These are phyloP conservation scores for Melozone crissalis DNA, from an alignment of 2,113 vertebrate species.

Conservation along the genomic window DNA sequence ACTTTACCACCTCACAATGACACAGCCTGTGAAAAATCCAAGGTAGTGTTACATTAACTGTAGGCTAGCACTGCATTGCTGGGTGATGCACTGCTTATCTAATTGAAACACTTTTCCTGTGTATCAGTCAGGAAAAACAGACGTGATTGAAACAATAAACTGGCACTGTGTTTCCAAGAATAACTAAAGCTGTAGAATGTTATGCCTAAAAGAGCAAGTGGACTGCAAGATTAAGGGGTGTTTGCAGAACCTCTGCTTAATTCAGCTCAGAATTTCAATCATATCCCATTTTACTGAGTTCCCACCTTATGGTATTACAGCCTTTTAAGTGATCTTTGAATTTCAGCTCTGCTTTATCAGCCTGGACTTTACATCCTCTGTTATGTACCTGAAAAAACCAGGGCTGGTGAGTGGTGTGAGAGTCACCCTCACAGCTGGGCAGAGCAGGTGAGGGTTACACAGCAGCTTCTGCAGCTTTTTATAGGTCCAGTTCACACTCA, in stretches of 20 bases:
- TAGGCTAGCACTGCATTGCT: background rate
- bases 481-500: background rate
- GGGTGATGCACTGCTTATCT: conserved; percentile 70
- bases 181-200: conserved; percentile 42
- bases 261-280: conserved; percentile 3
- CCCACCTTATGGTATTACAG: background rate
- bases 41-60: background rate
- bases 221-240: conserved; percentile 38
- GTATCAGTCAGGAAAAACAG: conserved; percentile 67
- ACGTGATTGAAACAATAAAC: conserved; percentile 68
- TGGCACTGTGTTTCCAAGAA: conserved; percentile 57
- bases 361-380: background rate
- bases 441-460: background rate
- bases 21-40: background rate
- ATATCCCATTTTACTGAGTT: background rate
- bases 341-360: background rate
- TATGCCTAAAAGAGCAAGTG: conserved; percentile 35
- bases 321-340: background rate
- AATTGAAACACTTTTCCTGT: conserved; percentile 70
- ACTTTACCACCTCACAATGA: background rate
- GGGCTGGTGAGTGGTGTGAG: background rate
- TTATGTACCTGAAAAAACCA: background rate
- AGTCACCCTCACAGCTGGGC: background rate
- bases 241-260: background rate
- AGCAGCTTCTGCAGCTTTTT: background rate